Conservation (phyloP, 2,113 vertebrate species). For the Petromus typicus region DNA sequence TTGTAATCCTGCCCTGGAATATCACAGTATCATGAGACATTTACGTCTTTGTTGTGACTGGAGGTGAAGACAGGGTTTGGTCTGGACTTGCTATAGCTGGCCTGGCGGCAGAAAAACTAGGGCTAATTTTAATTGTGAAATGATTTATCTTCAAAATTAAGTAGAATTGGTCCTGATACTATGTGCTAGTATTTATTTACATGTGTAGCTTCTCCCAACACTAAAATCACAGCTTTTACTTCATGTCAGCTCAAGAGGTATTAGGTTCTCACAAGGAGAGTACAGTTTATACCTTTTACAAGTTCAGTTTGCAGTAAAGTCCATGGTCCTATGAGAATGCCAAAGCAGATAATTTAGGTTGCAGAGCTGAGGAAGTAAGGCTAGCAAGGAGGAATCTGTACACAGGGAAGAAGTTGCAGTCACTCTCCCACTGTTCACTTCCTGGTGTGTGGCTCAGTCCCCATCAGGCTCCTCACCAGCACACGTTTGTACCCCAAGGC, state of each 20-base stretch:
- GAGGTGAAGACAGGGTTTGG: no score
- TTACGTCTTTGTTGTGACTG: no score
- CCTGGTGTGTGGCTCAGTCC: background rate
- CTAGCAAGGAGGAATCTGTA: background rate
- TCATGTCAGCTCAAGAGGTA: background rate
- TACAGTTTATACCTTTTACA: background rate
- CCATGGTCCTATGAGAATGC: background rate
- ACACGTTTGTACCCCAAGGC: background rate
- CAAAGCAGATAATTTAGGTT: background rate
- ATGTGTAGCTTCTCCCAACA: background rate
- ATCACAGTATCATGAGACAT: no score
- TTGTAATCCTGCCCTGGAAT: no score
- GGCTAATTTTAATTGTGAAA: no score
- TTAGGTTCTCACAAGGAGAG: background rate
- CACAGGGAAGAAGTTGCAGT: background rate
- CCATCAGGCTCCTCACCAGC: background rate
- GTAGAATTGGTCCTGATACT: no score
- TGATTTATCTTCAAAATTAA: no score
- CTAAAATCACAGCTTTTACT: background rate
- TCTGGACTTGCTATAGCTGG: no score
- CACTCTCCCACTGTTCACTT: background rate
- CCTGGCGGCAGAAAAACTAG: no score
- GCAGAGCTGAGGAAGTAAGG: background rate
- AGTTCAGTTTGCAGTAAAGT: background rate
- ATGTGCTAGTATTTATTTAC: background rate